These are phyloP conservation scores for Anguilla japonica DNA, from an alignment of 2,113 vertebrate species.

Conservation along the genomic window DNA sequence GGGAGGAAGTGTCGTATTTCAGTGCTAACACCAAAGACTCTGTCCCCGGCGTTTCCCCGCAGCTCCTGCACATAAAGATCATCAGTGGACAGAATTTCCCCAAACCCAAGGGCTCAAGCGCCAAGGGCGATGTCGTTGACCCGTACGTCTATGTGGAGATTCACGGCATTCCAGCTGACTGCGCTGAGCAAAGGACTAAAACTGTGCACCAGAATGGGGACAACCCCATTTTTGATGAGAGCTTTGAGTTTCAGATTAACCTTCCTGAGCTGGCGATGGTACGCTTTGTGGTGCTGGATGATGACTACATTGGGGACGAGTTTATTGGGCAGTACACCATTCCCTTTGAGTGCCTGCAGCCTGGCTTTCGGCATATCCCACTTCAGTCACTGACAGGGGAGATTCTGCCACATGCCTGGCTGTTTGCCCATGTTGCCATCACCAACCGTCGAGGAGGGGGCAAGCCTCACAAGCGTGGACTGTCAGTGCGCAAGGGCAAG, in stretches of 20 bases:
- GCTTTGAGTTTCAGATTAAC: slow-evolving; percentile 98
- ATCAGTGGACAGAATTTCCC: slow-evolving; percentile 97
- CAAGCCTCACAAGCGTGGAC: slow-evolving; percentile 93
- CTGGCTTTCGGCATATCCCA: slow-evolving; percentile 90
- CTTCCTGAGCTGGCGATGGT: slow-evolving; percentile 96
- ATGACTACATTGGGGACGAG: slow-evolving; percentile 96
- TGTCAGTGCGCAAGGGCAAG: slow-evolving; percentile 93
- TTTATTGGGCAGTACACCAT: slow-evolving; percentile 97
- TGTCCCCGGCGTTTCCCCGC: slow-evolving; percentile 93
- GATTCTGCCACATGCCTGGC: slow-evolving; percentile 81
- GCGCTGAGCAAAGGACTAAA: slow-evolving; percentile 94
- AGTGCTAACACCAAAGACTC: slow-evolving; percentile 97
- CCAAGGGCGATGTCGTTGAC: slow-evolving; percentile 96
- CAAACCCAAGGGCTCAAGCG: slow-evolving; percentile 95
- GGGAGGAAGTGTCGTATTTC: slow-evolving; percentile 95
- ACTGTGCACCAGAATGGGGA: slow-evolving; percentile 94
- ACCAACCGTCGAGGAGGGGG: slow-evolving; percentile 96
- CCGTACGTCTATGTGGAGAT: slow-evolving; percentile 97
- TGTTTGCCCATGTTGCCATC: slow-evolving; percentile 96
- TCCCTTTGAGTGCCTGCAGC: slow-evolving; percentile 95
- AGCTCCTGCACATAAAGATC: slow-evolving; percentile 96
- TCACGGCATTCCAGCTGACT: slow-evolving; percentile 95
- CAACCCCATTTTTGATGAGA: slow-evolving; percentile 95
- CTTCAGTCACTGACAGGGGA: slow-evolving; percentile 93
- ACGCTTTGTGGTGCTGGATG: slow-evolving; percentile 94